Evolutionary conservation across 2,797 vertebrate species (phyloP).

Genomic region (Threskiornis aethiopicus): DNA sequence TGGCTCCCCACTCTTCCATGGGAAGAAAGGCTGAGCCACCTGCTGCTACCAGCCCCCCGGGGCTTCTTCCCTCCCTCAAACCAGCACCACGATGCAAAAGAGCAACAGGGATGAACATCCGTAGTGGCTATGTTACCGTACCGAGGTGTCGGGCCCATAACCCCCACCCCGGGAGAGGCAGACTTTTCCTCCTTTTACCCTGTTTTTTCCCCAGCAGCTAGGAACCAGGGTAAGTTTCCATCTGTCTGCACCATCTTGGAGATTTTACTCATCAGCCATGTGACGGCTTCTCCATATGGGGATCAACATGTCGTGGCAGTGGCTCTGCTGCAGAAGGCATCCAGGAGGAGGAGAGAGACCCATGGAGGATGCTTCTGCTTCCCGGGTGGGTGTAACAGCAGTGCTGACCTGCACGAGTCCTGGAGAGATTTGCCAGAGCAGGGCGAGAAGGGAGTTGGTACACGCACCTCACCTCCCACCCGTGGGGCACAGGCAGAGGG

Average conservation of each 20-base stretch:
- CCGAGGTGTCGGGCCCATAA: rapidly evolving
- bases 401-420: not conserved
- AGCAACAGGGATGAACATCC: not conserved
- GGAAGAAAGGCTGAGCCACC: not conserved
- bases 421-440: not conserved
- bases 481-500: not conserved
- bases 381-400: rapidly evolving
- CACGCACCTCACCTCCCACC: not conserved
- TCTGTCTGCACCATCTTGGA: not conserved
- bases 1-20: not conserved
- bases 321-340: not conserved
- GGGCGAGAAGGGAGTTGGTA: not conserved
- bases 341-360: not conserved
- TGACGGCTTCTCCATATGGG: not conserved
- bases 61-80: not conserved
- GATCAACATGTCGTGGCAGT: not conserved
- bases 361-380: not conserved
- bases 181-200: not conserved
- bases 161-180: not conserved
- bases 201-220: not conserved
- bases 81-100: not conserved
- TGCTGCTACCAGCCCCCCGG: not conserved
- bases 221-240: not conserved
- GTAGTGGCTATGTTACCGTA: no score
- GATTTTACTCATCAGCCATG: not conserved